These are phyloP conservation scores for Phaethornis superciliosus DNA, from an alignment of 2,113 vertebrate species.

Conservation along the genomic window DNA sequence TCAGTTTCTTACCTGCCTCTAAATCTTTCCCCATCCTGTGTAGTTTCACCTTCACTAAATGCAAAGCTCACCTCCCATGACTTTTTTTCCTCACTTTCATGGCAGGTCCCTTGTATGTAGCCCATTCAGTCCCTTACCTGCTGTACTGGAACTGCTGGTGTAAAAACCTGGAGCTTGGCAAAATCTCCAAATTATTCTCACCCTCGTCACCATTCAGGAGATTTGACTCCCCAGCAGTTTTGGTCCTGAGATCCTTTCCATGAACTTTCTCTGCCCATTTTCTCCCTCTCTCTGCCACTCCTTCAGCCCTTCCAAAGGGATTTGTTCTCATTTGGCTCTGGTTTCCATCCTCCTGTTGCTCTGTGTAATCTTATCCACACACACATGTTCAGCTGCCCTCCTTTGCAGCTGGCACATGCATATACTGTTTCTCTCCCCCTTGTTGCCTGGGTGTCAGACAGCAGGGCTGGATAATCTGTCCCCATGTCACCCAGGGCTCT, in stretches of 20 bases:
- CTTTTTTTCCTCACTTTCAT: neutral
- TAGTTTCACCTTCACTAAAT: neutral
- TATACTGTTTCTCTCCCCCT: neutral
- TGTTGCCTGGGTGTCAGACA: neutral
- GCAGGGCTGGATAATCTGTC: neutral
- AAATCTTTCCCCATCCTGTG: neutral
- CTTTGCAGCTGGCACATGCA: neutral
- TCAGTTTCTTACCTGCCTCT: neutral
- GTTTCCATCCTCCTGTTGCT: neutral
- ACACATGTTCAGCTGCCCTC: rapidly evolving
- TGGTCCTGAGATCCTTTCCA: neutral
- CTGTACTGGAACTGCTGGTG: neutral
- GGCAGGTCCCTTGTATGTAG: neutral
- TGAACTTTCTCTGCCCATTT: rapidly evolving
- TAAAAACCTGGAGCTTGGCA: neutral
- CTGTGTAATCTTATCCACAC: neutral
- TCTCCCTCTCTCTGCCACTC: neutral
- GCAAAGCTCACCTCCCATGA: neutral
- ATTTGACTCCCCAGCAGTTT: neutral
- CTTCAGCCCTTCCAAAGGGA: neutral
- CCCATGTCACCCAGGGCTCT: neutral
- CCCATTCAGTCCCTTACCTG: neutral
- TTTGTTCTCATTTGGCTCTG: neutral
- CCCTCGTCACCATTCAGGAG: rapidly evolving
- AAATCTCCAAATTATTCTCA: neutral